Evolutionary conservation across 2,888 invertebrate species (phyloP).

Genomic region (Drosophila diplacantha): DNA sequence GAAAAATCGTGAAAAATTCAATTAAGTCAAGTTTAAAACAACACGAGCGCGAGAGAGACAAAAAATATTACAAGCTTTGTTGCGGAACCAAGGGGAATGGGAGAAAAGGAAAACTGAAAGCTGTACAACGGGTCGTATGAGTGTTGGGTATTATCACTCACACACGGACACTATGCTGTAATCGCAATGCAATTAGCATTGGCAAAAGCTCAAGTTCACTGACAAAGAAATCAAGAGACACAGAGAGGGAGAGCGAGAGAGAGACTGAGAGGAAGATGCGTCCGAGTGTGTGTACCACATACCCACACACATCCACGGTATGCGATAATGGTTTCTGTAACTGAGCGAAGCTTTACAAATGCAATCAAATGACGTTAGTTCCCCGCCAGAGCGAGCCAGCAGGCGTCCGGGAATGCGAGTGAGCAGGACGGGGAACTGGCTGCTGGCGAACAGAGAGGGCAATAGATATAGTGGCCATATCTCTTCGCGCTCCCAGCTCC

Average conservation of each 20-base stretch:
- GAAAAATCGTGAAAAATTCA: constrained; percentile 53
- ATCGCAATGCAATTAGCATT: constrained; percentile 72
- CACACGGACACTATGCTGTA: constrained; percentile 58
- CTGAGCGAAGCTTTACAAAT: constrained; percentile 68
- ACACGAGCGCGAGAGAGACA: constrained; percentile 46
- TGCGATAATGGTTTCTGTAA: constrained; percentile 61
- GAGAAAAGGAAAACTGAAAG: constrained; percentile 18
- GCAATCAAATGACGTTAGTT: constrained; percentile 69
- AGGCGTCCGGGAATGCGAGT: constrained; percentile 20
- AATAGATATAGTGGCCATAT: constrained; percentile 13
- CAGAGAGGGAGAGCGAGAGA: not conserved
- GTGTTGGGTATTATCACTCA: constrained; percentile 62
- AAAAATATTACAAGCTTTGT: constrained; percentile 65
- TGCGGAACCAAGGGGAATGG: constrained; percentile 45
- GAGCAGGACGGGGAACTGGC: constrained; percentile 18
- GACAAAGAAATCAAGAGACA: constrained; percentile 65
- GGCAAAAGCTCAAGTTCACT: constrained; percentile 72
- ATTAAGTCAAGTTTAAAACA: constrained; percentile 68
- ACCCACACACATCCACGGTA: constrained; percentile 20
- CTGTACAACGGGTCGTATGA: constrained; percentile 41
- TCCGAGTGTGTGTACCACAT: not conserved
- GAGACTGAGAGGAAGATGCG: not conserved
- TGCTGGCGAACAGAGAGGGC: constrained; percentile 8
- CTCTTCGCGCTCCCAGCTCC: not conserved
- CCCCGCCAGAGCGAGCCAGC: constrained; percentile 12